Conservation (phyloP, 2,888 invertebrate species). For the Phragmatobia fuliginosa region DNA sequence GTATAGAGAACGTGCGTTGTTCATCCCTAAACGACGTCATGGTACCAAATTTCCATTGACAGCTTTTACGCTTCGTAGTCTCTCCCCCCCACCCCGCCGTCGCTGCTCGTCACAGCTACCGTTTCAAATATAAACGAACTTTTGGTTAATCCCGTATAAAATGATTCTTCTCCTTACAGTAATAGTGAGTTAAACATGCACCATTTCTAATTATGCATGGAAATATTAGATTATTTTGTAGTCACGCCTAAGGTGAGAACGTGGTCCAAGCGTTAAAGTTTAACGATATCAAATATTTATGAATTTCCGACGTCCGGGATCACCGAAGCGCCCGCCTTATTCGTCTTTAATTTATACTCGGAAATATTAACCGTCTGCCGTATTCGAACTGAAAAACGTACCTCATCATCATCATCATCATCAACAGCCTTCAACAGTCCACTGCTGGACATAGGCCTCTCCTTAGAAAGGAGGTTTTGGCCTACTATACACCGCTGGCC, state of each 20-base stretch:
- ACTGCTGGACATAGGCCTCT: too few species aligned
- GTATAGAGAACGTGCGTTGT: too few species aligned
- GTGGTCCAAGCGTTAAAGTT: slow-evolving; percentile 63
- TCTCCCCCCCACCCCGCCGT: too few species aligned
- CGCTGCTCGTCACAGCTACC: too few species aligned
- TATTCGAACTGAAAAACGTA: slow-evolving; percentile 5
- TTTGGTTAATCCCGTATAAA: not conserved
- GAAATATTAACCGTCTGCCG: slow-evolving; percentile 29
- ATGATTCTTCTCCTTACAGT: not conserved
- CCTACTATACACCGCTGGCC: too few species aligned
- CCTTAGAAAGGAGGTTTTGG: too few species aligned
- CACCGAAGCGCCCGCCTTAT: slow-evolving; percentile 48
- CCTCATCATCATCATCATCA: too few species aligned
- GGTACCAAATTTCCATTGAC: too few species aligned
- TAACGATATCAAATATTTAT: slow-evolving; percentile 70
- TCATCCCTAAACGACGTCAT: too few species aligned
- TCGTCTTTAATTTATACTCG: slow-evolving; percentile 51
- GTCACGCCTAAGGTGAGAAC: slow-evolving; percentile 53
- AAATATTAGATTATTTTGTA: slow-evolving; percentile 48
- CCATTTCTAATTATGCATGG: slow-evolving; percentile 46
- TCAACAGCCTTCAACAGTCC: too few species aligned
- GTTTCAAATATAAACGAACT: too few species aligned
- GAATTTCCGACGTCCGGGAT: slow-evolving; percentile 52
- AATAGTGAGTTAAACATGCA: not conserved
- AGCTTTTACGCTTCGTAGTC: too few species aligned